Base-by-base conservation (phyloP, 2,113 vertebrate species). In the Tichodroma muraria region DNA sequence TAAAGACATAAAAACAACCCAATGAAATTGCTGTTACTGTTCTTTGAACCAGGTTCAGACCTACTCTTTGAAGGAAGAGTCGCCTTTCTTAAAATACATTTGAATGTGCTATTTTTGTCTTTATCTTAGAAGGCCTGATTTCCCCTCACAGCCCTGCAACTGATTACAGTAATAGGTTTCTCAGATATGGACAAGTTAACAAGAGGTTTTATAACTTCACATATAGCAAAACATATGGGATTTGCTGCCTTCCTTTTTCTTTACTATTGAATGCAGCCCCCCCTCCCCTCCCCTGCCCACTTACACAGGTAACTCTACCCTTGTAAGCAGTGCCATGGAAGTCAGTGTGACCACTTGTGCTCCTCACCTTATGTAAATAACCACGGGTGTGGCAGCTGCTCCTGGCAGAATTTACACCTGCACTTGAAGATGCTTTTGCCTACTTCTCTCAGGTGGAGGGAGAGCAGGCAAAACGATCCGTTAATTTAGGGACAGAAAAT, bases 41-140 rank as follows among this genome's bases (percentile, higher is more conserved):
- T 66, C 83, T 78, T 53, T 80, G 61, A 97, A 80, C 57, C n/a
- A 49, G 8, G 0, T 33, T 96, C 87, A 93, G 81, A 63, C 52
- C 69, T 52, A 45, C 38, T 37, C 88, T 93, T 52, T 88, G 76
- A 90, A 95, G 91, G 68, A 95, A 95, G 79, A 95, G 76, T 19
- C 0, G 53, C 40, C 82, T 88, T 91, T 94, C 94, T 95, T 88
- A 94, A 95, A 94, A 95, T 88, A 86, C 21, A 95, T 90, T 90
- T 90, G 52, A 95, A 83, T 35, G 90, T 10, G n/a, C 92, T 96
- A 94, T 91, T 96, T 95, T 79, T 33, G 49, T 57, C 93, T 91
- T 94, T 94, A 91, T 95, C 93, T 95, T 94, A 93, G 85, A 95
- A 93, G 93, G 91, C 82, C 76, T 11, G 33, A 92, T 96, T 97